Conservation (phyloP, 2,113 vertebrate genomes). For the Suricata suricatta region DNA sequence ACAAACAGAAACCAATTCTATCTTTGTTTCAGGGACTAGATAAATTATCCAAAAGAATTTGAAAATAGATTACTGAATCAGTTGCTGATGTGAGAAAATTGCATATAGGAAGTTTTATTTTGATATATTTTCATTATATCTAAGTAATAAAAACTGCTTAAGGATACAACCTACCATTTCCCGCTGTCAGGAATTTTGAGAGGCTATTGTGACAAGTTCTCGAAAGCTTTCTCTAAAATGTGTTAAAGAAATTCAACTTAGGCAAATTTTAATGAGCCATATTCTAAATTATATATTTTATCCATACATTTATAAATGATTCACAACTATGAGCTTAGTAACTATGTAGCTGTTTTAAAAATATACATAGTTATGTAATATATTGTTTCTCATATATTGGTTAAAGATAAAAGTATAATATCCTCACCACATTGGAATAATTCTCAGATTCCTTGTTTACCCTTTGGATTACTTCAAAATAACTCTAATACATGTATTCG, state of each 20-base stretch:
- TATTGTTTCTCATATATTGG: not conserved
- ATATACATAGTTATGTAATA: not conserved
- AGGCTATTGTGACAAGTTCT: slow-evolving; percentile 10
- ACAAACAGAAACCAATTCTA: slow-evolving; percentile 52
- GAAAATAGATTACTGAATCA: slow-evolving; percentile 59
- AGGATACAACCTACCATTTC: slow-evolving; percentile 20
- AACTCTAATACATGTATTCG: not conserved
- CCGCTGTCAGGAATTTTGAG: slow-evolving; percentile 46
- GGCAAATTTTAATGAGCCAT: slow-evolving; percentile 44
- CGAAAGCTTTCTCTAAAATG: slow-evolving; percentile 5
- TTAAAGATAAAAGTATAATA: slow-evolving; percentile 44
- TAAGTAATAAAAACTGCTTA: slow-evolving; percentile 53
- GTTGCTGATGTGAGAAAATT: slow-evolving; percentile 55
- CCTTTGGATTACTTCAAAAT: slow-evolving; percentile 13
- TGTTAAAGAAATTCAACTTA: slow-evolving; percentile 39
- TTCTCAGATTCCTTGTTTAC: slow-evolving; percentile 52
- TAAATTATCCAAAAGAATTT: slow-evolving; percentile 63
- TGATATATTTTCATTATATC: slow-evolving; percentile 56
- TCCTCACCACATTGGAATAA: not conserved
- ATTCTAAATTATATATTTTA: slow-evolving; percentile 26
- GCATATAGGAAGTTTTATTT: slow-evolving; percentile 54
- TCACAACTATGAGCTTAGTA: not conserved
- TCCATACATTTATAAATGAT: not conserved
- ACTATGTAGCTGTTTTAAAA: not conserved
- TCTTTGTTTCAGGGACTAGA: slow-evolving; percentile 55